Evolutionary conservation across 2,113 vertebrate genomes (phyloP), one percentile per base, ranked within the genome.

Genomic region (Edolisoma coerulescens): DNA sequence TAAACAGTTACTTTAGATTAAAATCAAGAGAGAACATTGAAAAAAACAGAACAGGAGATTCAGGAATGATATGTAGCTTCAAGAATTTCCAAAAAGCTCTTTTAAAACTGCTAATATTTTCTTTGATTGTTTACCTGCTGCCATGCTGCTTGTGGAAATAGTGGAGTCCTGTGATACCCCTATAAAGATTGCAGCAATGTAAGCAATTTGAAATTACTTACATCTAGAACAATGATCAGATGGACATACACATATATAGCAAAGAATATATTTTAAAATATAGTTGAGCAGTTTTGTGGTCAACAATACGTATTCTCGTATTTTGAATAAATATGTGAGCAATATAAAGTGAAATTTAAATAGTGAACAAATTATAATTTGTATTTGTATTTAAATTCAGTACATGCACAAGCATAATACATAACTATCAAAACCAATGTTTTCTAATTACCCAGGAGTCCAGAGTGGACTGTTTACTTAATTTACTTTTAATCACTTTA

Each of bases 401-500:
- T 56, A 70, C 85, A 92, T 93, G 79, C 20, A 59, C 32, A 30
- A 74, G 28, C 69, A 90, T 89, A 92, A 87, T 89, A 81, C 73
- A 84, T 70, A 95, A 80, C 92, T 86, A 84, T 93, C 83, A 97
- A 95, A 97, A 85, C 8, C 84, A 93, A 93, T 95, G 89, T 96
- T 97, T 95, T 84, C 69, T 95, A 93, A 97, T 97, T 96, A 96
- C 94, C 90, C 91, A 84, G 60, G 93, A 87, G 94, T 76, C 84
- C 57, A 89, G 49, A 93, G 65, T 89, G 73, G 94, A 90, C 89
- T 89, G 70, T 93, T 97, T 94, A 95, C 80, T 95, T 96, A 86
- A 96, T 91, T 96, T 95, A 90, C 39, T 95, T 96, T 91, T 95
- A 95, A 95, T 93, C 84, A 94, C 73, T 95, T 90, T 90, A 94